Evolutionary conservation across 2,797 vertebrate species (phyloP), one percentile per base, ranked within the genome.

Genomic region (Poecilia velifera): DNA sequence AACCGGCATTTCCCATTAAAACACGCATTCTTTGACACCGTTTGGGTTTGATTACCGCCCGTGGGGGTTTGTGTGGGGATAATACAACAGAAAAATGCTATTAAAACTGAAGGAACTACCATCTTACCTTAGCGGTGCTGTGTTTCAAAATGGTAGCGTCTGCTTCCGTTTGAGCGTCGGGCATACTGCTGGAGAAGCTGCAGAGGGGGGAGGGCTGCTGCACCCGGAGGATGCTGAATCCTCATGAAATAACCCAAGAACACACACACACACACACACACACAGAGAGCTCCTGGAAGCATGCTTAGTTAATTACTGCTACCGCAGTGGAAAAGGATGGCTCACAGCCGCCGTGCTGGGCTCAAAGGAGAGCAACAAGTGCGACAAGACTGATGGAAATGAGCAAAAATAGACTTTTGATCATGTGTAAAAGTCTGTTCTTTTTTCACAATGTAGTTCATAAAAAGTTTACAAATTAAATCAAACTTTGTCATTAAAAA

Each of bases 71-170:
- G 1, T 34, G 31, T 14, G 16, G 36, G n/a, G 77, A 82, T 18
- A 85, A 76, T 12, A n/a, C 12, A 0, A 34, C 36, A n/a, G 74
- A 43, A 78, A 59, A 76, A 76, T 14, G 73, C 49, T 82, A 80
- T 84, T 20, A 79, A 51, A 86, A 84, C 76, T 71, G 78, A 82
- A 84, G 80, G 86, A 88, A 88, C 94, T 95, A 93, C 95, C 95
- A 96, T 96, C 95, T 96, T 96, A 96, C 96, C 96, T 94, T 90
- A 89, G 87, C 95, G 91, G 93, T 95, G 95, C 92, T 91, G 93
- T 84, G 14, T 95, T 96, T 96, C 95, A 96, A 96, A 96, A 96
- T 96, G 96, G 96, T 96, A 94, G 95, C 94, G 94, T 93, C 93
- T 91, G 95, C 95, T 96, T 96, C 95, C 95, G 95, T 93, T 94